phyloP scores from a whole-genome alignment of 2,113 vertebrate genomes.

The Mesocricetus auratus region DNA sequence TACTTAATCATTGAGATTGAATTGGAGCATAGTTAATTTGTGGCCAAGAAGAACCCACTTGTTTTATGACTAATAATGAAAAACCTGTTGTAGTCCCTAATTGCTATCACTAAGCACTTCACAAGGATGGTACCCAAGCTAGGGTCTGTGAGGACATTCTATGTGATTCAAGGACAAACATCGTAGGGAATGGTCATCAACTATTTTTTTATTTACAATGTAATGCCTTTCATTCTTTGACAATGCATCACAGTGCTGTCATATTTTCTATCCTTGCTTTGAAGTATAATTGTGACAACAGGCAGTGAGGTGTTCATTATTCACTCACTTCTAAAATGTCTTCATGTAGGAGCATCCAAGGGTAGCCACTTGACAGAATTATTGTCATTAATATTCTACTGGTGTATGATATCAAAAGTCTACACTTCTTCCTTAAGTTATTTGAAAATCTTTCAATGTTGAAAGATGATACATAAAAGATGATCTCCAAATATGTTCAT shows the following conservation, averaged over 20 bases:
- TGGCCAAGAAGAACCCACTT: background rate
- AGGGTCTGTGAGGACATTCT: background rate
- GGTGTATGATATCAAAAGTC: background rate
- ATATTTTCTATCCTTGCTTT: background rate
- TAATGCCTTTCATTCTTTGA: background rate
- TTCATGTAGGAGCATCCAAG: background rate
- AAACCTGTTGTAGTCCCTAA: background rate
- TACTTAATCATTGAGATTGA: background rate
- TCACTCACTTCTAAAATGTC: background rate
- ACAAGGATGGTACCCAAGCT: background rate
- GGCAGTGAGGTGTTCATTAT: background rate
- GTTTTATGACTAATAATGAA: constrained; percentile 28
- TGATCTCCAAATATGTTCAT: background rate
- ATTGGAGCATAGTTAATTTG: background rate
- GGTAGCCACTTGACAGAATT: background rate
- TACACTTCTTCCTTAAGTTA: background rate
- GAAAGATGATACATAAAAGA: background rate
- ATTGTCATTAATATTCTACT: background rate
- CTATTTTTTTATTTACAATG: background rate
- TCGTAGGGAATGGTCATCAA: background rate
- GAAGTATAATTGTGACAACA: background rate
- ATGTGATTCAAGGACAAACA: background rate
- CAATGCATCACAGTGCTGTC: background rate
- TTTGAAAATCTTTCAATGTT: background rate
- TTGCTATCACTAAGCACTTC: background rate